Evolutionary conservation across 1,140 invertebrate species (phyloP).

Genomic region (Drosophila rhopaloa): DNA sequence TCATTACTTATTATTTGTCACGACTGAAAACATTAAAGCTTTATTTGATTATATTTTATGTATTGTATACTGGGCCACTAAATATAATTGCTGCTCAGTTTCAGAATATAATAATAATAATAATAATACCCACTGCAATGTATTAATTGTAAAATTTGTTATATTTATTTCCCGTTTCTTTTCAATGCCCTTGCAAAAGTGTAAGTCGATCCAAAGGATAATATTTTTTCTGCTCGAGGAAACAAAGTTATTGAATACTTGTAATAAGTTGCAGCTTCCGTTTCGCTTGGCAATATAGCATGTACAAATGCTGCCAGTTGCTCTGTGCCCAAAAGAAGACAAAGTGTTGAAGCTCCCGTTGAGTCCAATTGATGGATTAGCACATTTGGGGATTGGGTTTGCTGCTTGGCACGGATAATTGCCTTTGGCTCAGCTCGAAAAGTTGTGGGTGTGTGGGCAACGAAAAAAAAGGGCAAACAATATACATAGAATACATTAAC

Average conservation of each 20-base stretch:
- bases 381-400: conserved; percentile 51
- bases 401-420: conserved; percentile 56
- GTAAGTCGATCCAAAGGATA: not conserved
- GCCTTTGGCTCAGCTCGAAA: conserved; percentile 27
- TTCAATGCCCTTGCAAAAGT: no score
- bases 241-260: conserved; percentile 33
- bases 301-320: conserved; percentile 9
- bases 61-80: no score
- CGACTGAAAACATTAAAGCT: no score
- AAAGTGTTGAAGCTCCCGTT: conserved; percentile 47
- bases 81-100: no score
- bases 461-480: conserved; percentile 16
- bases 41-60: no score
- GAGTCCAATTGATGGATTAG: conserved; percentile 65
- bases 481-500: conserved; percentile 60
- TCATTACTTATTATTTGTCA: not conserved
- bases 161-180: no score
- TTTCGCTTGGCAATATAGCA: not conserved
- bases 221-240: not conserved
- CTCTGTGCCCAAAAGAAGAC: conserved; percentile 8
- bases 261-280: conserved; percentile 51
- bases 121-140: no score
- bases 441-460: conserved; percentile 13
- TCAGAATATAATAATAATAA: no score
- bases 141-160: no score